phyloP scores from a whole-genome alignment of 1,140 invertebrate genomes.

The Lutraria rhynchaena region DNA sequence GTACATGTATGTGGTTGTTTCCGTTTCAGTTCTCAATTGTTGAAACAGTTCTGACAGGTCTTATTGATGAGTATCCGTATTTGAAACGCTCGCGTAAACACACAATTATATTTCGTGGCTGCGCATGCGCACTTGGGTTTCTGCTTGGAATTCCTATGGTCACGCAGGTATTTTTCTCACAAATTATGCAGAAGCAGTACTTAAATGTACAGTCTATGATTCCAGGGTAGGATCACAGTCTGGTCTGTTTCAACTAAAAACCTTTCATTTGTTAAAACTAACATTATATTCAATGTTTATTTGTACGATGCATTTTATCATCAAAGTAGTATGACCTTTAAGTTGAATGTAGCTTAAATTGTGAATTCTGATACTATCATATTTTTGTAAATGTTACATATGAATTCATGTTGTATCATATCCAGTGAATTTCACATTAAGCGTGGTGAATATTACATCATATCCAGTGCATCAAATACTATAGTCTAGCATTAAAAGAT shows the following conservation, averaged over 20 bases:
- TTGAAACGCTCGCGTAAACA: conserved; percentile 29
- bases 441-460: too few species aligned
- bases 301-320: too few species aligned
- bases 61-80: conserved; percentile 63
- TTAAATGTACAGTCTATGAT: background rate
- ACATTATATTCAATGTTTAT: too few species aligned
- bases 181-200: background rate
- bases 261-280: background rate
- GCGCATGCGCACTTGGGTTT: conserved; percentile 85
- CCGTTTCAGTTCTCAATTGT: conserved; percentile 61
- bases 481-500: too few species aligned
- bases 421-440: too few species aligned
- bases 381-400: too few species aligned
- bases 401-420: too few species aligned
- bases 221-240: background rate
- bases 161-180: conserved; percentile 84
- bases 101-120: conserved; percentile 71
- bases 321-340: too few species aligned
- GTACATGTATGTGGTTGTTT: too few species aligned
- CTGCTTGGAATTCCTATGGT: conserved; percentile 87
- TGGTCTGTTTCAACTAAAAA: background rate
- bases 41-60: conserved; percentile 65
- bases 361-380: too few species aligned
- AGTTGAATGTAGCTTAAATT: too few species aligned
- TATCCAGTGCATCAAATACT: too few species aligned